Evolutionary conservation across 2,113 vertebrate genomes (phyloP).

Genomic region (Tetrax tetrax): DNA sequence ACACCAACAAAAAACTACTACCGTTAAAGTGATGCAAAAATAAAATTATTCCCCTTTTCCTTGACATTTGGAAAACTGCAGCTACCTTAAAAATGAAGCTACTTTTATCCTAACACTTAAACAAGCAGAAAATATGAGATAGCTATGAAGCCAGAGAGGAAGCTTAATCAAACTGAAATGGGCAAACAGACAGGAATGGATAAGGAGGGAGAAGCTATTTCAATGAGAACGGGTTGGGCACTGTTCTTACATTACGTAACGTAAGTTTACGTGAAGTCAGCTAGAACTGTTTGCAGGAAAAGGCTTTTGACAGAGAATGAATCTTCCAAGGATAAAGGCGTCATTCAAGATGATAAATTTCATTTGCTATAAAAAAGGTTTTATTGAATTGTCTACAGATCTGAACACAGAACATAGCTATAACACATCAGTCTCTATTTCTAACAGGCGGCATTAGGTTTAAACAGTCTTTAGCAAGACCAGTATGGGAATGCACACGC

Average conservation of each 20-base stretch:
- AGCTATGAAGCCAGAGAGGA: conserved; percentile 2
- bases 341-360: background rate
- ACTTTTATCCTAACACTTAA: background rate
- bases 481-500: background rate
- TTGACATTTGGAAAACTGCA: background rate
- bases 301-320: background rate
- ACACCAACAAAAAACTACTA: background rate
- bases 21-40: background rate
- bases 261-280: background rate
- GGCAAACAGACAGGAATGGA: background rate
- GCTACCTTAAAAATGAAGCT: background rate
- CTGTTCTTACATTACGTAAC: background rate
- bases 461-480: background rate
- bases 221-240: background rate
- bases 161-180: conserved; percentile 16
- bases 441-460: background rate
- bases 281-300: background rate
- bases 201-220: background rate
- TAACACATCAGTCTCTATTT: background rate
- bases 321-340: background rate
- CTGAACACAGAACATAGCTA: fast-evolving
- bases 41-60: background rate
- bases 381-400: background rate
- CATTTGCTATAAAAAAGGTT: background rate
- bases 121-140: background rate